phyloP scores from a whole-genome alignment of 2,888 invertebrate genomes.

The Actias luna region DNA sequence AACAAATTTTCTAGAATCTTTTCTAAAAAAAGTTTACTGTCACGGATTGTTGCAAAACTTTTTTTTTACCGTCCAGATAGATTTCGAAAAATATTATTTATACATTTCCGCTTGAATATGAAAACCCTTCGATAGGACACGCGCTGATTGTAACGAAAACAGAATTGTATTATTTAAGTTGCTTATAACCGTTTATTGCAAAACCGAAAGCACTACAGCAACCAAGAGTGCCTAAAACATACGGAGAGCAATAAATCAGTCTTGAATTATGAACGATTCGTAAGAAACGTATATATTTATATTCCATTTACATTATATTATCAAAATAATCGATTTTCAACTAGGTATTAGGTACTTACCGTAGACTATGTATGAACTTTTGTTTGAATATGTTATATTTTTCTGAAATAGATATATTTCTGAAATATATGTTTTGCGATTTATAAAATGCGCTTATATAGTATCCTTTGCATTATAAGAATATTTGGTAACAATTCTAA shows the following conservation, averaged over 20 bases:
- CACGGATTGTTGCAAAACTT: too few species aligned
- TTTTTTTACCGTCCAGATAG: too few species aligned
- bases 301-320: constrained; percentile 4
- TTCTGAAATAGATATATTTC: neutral
- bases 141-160: neutral
- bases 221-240: constrained; percentile 12
- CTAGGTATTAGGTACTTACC: neutral
- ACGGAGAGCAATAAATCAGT: constrained; percentile 9
- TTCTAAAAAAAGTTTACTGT: too few species aligned
- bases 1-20: neutral
- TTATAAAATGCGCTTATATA: neutral
- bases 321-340: neutral
- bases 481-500: neutral
- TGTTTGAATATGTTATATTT: neutral
- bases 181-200: neutral
- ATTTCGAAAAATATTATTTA: neutral
- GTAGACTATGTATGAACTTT: neutral
- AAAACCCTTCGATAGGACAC: neutral
- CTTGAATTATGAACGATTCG: constrained; percentile 2
- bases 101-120: neutral
- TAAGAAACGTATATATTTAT: neutral
- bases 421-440: neutral
- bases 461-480: neutral
- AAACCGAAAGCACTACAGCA: neutral
- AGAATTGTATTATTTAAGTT: neutral